These are phyloP conservation scores for Brachyistius frenatus DNA, from an alignment of 2,113 vertebrate species.

Conservation along the genomic window DNA sequence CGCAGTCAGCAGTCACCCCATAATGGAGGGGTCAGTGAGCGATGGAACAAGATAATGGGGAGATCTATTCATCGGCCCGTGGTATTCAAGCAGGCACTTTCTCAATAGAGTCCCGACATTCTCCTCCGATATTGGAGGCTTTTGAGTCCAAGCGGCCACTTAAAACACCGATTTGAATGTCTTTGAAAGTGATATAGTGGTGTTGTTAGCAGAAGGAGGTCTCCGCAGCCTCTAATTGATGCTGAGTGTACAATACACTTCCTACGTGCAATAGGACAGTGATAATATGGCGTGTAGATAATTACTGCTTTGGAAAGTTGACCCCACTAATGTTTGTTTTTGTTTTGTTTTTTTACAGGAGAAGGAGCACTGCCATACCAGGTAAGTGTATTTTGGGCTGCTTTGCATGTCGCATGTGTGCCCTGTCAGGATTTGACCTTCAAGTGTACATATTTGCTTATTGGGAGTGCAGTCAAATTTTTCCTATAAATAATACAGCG, in stretches of 20 bases:
- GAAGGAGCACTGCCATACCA: conserved; percentile 60
- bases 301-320: conserved; percentile 10
- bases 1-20: conserved; percentile 79
- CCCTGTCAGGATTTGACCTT: neutral
- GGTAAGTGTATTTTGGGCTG: conserved; percentile 72
- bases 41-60: conserved; percentile 82
- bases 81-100: conserved; percentile 72
- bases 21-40: conserved; percentile 83
- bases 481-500: conserved; percentile 7
- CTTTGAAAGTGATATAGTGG: conserved; percentile 76
- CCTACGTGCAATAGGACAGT: neutral
- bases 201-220: conserved; percentile 37
- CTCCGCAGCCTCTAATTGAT: conserved; percentile 7
- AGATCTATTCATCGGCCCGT: conserved; percentile 76
- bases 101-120: conserved; percentile 74
- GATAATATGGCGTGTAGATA: neutral
- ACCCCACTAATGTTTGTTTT: conserved; percentile 17
- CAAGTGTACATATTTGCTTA: conserved; percentile 64
- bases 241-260: neutral
- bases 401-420: conserved; percentile 63
- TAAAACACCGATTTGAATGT: conserved; percentile 71
- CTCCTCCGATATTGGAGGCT: conserved; percentile 71
- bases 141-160: conserved; percentile 71
- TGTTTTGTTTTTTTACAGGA: conserved; percentile 73
- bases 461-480: conserved; percentile 30